Base-by-base conservation (phyloP, 1,140 invertebrate species). In the Helicoverpa armigera region DNA sequence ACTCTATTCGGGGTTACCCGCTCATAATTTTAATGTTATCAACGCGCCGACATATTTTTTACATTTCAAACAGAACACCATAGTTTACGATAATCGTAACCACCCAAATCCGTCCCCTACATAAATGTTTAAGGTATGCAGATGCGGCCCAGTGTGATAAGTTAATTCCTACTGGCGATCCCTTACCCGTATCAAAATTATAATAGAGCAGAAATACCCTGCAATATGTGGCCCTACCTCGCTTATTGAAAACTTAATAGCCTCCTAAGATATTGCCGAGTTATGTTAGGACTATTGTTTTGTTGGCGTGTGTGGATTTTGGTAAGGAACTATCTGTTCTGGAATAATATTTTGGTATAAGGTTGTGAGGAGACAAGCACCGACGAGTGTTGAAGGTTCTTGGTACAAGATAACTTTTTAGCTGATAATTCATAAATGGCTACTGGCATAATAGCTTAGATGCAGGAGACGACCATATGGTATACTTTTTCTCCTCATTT, bases 91-190 rank as follows among this genome's bases (percentile, higher is more conserved):
- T 2, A 79, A 75, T 51, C 31, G 80, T 7, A 58, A 56, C 16
- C 16, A 51, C 54, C 82, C 23, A 83, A 92, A 61, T 93, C 82
- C 92, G 85, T 86, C 82, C 87, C 88, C 54, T 51, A 83, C 85
- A 88, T 88, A 89, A 91, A 93, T 90, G 88, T 89, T 89, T 88
- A 92, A 94, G 93, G 92, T 94, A 94, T 93, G 92, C 93, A 91
- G 90, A 90, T 91, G 88, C 87, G 88, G 89, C 83, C 84, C 79
- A 83, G 86, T 80, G 91, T 93, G 92, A 93, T 94, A 94, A 93
- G 90, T 94, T 94, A 94, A 94, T 93, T 90, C 91, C 91, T 89
- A 78, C 83, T 86, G 90, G 88, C 91, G 89, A 90, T 91, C 91
- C 91, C 90, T 88, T 90, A 92, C 91, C 93, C 92, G 87, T 88